These are phyloP conservation scores for Chionomys nivalis DNA, from an alignment of 2,113 vertebrate species.

Conservation along the genomic window DNA sequence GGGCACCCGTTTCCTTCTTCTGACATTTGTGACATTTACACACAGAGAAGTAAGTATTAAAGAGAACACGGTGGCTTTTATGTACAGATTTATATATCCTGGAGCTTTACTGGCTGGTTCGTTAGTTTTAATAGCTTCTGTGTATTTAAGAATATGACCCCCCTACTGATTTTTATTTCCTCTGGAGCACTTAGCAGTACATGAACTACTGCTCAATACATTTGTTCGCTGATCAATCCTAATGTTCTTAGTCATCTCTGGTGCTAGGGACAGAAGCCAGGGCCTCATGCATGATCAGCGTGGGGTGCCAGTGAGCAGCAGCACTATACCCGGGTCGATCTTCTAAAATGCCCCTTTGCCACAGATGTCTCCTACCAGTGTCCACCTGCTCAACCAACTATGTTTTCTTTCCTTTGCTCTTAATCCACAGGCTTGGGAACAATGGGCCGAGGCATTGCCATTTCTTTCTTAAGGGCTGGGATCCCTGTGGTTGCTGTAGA, in stretches of 20 bases:
- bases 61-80: background rate
- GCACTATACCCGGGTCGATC: background rate
- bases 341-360: background rate
- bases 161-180: background rate
- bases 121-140: background rate
- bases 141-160: background rate
- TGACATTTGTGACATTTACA: background rate
- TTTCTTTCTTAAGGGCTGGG: conserved; percentile 89
- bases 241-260: background rate
- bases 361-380: background rate
- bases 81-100: background rate
- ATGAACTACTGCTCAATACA: background rate
- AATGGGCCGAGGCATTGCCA: conserved; percentile 94
- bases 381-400: background rate
- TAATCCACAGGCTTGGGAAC: conserved; percentile 92
- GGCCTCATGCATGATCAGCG: background rate
- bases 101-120: background rate
- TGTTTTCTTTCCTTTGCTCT: conserved; percentile 61
- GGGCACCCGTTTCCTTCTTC: background rate
- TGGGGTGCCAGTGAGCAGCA: background rate
- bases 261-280: background rate
- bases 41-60: background rate
- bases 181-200: background rate
- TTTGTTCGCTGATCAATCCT: background rate
- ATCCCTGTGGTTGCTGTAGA: conserved; percentile 93